phyloP scores from a whole-genome alignment of 2,113 vertebrate genomes.

The Corythaeola cristata region DNA sequence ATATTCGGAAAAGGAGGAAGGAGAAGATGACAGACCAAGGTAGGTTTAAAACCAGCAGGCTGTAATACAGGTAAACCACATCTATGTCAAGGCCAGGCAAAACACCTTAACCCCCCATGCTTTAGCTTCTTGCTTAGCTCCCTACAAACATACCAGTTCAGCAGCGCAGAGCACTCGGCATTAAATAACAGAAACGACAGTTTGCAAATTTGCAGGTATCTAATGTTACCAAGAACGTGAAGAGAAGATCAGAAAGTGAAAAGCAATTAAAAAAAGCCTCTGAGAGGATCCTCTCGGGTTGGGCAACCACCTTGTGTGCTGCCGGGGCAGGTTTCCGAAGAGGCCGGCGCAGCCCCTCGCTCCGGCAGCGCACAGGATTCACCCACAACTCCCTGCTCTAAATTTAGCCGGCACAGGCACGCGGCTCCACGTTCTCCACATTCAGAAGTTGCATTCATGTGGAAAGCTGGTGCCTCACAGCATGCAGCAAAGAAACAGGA shows the following conservation, averaged over 20 bases:
- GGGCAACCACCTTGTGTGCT: fast-evolving
- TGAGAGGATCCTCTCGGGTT: not conserved
- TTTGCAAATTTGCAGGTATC: not conserved
- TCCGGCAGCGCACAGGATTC: fast-evolving
- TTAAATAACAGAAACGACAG: not conserved
- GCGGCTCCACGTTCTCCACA: not conserved
- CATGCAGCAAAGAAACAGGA: not conserved
- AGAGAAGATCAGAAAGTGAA: not conserved
- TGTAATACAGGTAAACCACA: not conserved
- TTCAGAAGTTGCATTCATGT: not conserved
- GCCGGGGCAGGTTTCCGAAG: not conserved
- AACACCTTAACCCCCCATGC: no score
- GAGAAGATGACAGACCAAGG: not conserved
- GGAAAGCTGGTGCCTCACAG: not conserved
- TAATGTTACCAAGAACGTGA: not conserved
- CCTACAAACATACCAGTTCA: not conserved
- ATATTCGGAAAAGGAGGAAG: not conserved
- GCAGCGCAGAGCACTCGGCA: not conserved
- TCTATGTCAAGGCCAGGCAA: fast-evolving
- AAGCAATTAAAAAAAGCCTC: no score
- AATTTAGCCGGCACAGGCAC: not conserved
- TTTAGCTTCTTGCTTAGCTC: not conserved
- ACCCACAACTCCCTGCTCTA: not conserved
- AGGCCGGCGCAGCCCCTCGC: fast-evolving
- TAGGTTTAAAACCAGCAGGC: not conserved